A percentile compares a stretch with the other conserved stretches of the same genome.
phyloP scores from a whole-genome alignment of 2,113 vertebrate genomes.

The Notothenia coriiceps region DNA sequence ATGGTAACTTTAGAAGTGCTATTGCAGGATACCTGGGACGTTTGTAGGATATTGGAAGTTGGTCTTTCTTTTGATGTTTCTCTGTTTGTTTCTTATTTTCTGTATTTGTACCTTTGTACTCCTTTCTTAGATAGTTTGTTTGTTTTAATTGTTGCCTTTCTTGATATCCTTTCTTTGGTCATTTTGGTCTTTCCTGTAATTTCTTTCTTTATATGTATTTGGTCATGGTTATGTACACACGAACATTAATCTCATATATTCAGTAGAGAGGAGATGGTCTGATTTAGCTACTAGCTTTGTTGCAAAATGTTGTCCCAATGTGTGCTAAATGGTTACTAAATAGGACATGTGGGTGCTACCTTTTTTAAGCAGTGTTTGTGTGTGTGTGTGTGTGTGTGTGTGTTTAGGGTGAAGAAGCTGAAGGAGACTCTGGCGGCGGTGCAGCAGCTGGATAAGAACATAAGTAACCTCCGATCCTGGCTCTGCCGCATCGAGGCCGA shows the following conservation, averaged over 20 bases:
- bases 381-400: slow-evolving; percentile 16
- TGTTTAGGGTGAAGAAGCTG: slow-evolving; percentile 92
- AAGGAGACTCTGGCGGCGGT: slow-evolving; percentile 91
- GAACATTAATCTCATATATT: neutral
- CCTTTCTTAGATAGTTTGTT: too few relatives aligned
- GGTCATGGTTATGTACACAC: neutral
- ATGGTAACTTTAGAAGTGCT: slow-evolving; percentile 55
- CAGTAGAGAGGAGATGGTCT: neutral
- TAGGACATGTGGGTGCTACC: neutral
- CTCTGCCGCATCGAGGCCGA: slow-evolving; percentile 91
- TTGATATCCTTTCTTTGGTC: neutral
- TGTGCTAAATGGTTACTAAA: neutral
- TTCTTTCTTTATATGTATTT: neutral
- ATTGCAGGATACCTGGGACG: slow-evolving; percentile 65
- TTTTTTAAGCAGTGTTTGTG: neutral
- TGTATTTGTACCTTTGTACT: too few relatives aligned
- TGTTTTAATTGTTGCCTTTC: too few relatives aligned
- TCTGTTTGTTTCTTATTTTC: neutral
- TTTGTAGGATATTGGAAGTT: neutral
- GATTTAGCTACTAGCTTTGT: neutral
- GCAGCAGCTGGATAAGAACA: slow-evolving; percentile 93
- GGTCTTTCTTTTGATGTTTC: neutral
- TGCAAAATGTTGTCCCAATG: neutral
- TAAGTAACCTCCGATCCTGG: slow-evolving; percentile 95
- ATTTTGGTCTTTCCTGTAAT: too few relatives aligned